Evolutionary conservation across 2,888 invertebrate species (phyloP).

Genomic region (Eubasilissa splendida): DNA sequence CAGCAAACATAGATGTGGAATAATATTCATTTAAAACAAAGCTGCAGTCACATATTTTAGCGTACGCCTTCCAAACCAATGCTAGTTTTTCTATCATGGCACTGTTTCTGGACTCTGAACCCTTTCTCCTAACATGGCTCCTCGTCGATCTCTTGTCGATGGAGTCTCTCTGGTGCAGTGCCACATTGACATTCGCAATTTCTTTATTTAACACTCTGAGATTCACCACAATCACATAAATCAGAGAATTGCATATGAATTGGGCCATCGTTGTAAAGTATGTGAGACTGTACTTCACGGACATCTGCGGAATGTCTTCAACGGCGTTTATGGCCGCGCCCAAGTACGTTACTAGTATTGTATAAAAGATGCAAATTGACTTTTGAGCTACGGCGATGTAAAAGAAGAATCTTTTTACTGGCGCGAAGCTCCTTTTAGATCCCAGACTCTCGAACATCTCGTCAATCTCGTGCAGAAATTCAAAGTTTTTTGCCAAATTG

Average conservation of each 20-base stretch:
- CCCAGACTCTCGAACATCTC: background rate
- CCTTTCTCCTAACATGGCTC: background rate
- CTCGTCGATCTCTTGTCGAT: background rate
- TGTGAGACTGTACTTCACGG: too few relatives aligned
- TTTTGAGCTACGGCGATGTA: too few relatives aligned
- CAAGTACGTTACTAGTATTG: background rate
- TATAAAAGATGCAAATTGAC: too few relatives aligned
- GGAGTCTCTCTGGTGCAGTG: background rate
- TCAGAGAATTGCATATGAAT: background rate
- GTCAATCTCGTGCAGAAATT: background rate
- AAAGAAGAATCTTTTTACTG: too few relatives aligned
- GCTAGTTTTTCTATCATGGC: background rate
- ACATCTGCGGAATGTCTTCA: background rate
- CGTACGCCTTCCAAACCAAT: slow-evolving; percentile 7
- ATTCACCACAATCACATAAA: background rate
- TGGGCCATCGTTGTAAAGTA: too few relatives aligned
- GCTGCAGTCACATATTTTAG: background rate
- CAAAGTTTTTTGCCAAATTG: background rate
- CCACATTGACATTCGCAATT: background rate
- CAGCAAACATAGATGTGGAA: background rate
- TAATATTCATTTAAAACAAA: background rate
- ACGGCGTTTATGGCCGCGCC: background rate
- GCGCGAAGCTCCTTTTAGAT: background rate
- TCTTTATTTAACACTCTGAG: background rate
- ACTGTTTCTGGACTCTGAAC: background rate